phyloP scores from a whole-genome alignment of 2,113 vertebrate genomes.

The Crocuta crocuta region DNA sequence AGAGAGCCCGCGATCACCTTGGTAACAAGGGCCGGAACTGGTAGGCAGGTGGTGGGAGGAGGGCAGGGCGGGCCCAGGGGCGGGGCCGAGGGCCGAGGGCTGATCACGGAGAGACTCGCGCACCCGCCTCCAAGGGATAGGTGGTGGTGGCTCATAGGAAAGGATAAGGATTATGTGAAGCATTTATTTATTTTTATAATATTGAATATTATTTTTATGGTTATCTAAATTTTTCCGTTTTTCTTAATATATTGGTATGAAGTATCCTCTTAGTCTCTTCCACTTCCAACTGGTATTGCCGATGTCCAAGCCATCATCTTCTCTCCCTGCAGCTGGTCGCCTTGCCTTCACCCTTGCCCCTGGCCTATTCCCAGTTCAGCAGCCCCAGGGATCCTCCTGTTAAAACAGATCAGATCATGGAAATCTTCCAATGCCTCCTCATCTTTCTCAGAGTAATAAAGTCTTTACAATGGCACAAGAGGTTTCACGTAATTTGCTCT shows the following conservation, averaged over 20 bases:
- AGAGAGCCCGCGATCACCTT: not conserved
- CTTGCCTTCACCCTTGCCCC: not conserved
- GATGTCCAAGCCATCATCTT: not conserved
- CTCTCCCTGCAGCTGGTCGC: not conserved
- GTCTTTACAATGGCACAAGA: not conserved
- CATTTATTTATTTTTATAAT: not conserved
- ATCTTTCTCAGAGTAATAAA: not conserved
- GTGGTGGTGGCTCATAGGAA: not conserved
- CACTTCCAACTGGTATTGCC: not conserved
- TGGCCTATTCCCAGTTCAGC: not conserved
- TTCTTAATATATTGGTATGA: not conserved
- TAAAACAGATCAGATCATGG: not conserved
- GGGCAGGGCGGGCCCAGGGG: not conserved
- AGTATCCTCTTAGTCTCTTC: not conserved
- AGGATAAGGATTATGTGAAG: not conserved
- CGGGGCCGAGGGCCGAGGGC: not conserved
- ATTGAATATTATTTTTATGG: not conserved
- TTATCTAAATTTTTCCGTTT: not conserved
- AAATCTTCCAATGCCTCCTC: not conserved
- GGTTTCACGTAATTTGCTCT: not conserved
- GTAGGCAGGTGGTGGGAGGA: not conserved
- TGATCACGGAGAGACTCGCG: fast-evolving
- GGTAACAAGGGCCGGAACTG: not conserved
- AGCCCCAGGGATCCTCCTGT: not conserved
- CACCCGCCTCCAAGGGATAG: fast-evolving